Evolutionary conservation across 2,113 vertebrate species (phyloP), one percentile per base, ranked within the genome.

Genomic region (Amphilophus citrinellus): DNA sequence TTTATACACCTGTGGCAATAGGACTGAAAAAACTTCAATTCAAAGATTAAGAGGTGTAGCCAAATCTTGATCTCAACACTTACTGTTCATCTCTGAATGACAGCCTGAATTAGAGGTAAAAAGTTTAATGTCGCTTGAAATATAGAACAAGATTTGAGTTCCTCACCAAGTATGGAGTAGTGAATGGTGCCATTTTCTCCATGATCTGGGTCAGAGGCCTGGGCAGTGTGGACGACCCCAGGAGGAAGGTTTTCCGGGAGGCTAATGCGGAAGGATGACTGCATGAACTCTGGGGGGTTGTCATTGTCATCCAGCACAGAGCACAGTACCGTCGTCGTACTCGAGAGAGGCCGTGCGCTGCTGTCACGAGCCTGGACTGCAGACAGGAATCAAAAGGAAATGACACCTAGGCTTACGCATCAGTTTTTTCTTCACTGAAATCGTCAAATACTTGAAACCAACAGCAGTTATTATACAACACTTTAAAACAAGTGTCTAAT

Each of bases 291-390:
- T 1, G 98, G 98, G 20, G 95, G 75, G 7, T 98, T 96, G 89
- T 99, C 98, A 0, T 99, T 98, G 87, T 97, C 96, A 6, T 99
- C 98, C 86, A 97, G 93, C 22, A 99, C 95, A 0, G 89, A 95
- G 89, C 97, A 97, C 68, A 96, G 20, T 80, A 99, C 77, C 0
- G 95, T 96, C 1, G 96, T 76, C 0, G 92, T 97, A 39, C 95
- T 94, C 0, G 97, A 98, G 44, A 98, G 91, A 0, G 95, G 90
- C 0, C 91, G 96, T 0, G 82, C 7, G 50, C 97, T 96, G 61
- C 95, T 94, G 32, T 98, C 98, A 76, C 89, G 95, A 62, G 96
- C 98, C 37, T 97, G 94, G 22, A 99, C 98, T 99, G 91, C 47
- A 60, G 6, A 65, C 17, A 85, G 7, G 7, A 62, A 82, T 11